These are phyloP conservation scores for Alosa sapidissima DNA, from an alignment of 2,797 vertebrate genomes.

Conservation along the genomic window DNA sequence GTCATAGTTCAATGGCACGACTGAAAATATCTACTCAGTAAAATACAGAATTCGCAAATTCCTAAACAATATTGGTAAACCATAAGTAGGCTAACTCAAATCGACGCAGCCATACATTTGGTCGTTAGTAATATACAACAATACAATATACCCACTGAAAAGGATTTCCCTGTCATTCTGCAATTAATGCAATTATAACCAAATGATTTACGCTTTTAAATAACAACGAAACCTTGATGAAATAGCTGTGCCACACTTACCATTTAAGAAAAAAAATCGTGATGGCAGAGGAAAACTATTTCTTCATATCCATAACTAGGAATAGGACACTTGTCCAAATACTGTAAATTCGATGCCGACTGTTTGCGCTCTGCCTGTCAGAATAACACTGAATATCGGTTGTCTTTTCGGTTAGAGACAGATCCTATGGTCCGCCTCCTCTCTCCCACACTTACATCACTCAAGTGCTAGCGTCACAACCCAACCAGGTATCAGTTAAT, in stretches of 20 bases:
- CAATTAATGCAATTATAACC: background rate
- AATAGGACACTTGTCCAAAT: background rate
- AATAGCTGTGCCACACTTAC: background rate
- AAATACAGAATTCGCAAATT: background rate
- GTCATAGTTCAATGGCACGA: slow-evolving; percentile 11
- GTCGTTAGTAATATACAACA: background rate
- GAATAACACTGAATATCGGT: slow-evolving; percentile 13
- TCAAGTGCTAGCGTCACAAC: slow-evolving; percentile 59
- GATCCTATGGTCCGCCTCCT: slow-evolving; percentile 11
- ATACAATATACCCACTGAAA: background rate
- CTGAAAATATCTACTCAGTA: background rate
- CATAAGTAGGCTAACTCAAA: slow-evolving; percentile 9
- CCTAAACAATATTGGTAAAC: background rate
- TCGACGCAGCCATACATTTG: background rate
- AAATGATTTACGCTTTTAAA: background rate
- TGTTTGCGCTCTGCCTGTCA: slow-evolving; percentile 9
- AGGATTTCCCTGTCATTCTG: background rate
- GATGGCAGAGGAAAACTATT: background rate
- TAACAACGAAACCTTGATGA: background rate
- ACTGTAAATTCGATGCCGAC: background rate
- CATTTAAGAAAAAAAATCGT: background rate
- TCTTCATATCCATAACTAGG: background rate
- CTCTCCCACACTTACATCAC: slow-evolving; percentile 8
- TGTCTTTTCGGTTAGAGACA: slow-evolving; percentile 17
- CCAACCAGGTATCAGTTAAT: slow-evolving; percentile 66